phyloP scores from a whole-genome alignment of 92 coral and sea anemone genomes.

The Zoanthus sociatus region DNA sequence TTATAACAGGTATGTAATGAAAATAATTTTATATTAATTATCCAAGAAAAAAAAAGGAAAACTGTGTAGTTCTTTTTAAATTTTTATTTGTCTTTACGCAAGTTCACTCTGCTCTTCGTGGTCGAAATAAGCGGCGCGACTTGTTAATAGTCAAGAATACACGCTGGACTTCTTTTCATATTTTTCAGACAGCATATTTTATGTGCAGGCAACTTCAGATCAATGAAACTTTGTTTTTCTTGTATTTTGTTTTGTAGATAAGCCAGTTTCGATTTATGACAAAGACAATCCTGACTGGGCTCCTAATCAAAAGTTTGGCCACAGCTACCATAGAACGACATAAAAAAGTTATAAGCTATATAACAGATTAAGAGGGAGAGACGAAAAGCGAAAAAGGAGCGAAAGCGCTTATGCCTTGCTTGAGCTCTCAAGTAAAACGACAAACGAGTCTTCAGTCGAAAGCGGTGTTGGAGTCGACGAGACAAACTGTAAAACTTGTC shows the following conservation, averaged over 20 bases:
- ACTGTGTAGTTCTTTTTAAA: not conserved
- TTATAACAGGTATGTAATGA: not conserved
- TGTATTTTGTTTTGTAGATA: not conserved
- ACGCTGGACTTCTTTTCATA: not conserved
- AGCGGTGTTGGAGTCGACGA: not conserved
- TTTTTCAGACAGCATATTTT: not conserved
- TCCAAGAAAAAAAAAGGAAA: not conserved
- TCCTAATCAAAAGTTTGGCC: too few relatives aligned
- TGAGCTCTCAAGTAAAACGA: not conserved
- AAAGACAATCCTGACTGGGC: too few relatives aligned
- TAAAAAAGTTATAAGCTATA: too few relatives aligned
- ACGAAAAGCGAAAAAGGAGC: too few relatives aligned
- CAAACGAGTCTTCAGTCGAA: not conserved
- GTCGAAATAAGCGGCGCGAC: not conserved
- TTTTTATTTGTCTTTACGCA: not conserved
- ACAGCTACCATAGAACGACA: too few relatives aligned
- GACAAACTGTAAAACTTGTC: conserved; percentile 5
- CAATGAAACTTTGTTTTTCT: not conserved
- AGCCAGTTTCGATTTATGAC: not conserved
- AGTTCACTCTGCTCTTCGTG: not conserved
- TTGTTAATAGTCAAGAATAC: not conserved
- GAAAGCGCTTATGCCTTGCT: not conserved
- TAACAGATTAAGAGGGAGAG: too few relatives aligned
- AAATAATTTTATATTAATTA: too few relatives aligned
- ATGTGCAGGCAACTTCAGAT: not conserved